Percentiles rank a stretch among this genome's conserved stretches.
phyloP scores from a whole-genome alignment of 2,797 vertebrate species.

The Eulemur mongoz region DNA sequence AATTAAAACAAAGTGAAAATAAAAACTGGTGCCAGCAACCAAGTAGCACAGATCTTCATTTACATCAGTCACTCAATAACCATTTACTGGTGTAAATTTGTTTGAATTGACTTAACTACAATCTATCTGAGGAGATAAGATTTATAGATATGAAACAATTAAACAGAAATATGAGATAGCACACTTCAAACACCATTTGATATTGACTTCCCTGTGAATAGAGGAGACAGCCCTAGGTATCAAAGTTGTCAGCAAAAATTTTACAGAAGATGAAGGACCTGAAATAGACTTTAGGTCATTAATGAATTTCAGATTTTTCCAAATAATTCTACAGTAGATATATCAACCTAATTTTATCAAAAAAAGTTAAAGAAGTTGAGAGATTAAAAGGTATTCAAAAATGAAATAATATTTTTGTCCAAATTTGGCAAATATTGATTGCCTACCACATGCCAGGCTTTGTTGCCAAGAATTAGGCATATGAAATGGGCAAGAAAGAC shows the following conservation, averaged over 20 bases:
- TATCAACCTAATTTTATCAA: neutral
- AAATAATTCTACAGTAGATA: neutral
- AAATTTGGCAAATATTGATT: neutral
- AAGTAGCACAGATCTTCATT: neutral
- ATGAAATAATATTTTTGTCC: neutral
- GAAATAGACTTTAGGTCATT: slow-evolving; percentile 15
- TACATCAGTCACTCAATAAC: neutral
- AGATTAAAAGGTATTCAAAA: neutral
- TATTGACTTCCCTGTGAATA: neutral
- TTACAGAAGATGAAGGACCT: neutral
- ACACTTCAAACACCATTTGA: neutral
- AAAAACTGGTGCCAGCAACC: neutral
- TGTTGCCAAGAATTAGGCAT: neutral
- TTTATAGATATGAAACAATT: slow-evolving; percentile 45
- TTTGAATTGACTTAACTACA: slow-evolving; percentile 17
- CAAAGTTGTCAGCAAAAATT: slow-evolving; percentile 21
- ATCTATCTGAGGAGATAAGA: slow-evolving; percentile 50
- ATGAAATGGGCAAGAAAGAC: neutral
- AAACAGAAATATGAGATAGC: slow-evolving; percentile 47
- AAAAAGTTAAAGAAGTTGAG: neutral
- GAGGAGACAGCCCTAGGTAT: neutral
- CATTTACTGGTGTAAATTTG: slow-evolving; percentile 1
- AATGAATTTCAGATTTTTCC: slow-evolving; percentile 9
- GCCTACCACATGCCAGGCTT: neutral
- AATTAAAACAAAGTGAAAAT: slow-evolving; percentile 49